Evolutionary conservation across 1,140 invertebrate species (phyloP).

Genomic region (honey bee (Apis mellifera)): Amel_HAv3.1 CM009943.2:7367001-7367500

Average conservation of each 20-base stretch:
- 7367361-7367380: too few species aligned
- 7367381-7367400: too few species aligned
- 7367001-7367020: background rate
- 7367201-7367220: constrained; percentile 5
- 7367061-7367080: constrained; percentile 3
- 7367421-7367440: too few species aligned
- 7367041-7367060: constrained; percentile 2
- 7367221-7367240: background rate
- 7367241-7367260: background rate
- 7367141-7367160: background rate
- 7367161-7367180: background rate
- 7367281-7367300: background rate
- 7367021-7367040: constrained; percentile 25
- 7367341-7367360: background rate
- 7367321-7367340: too few species aligned
- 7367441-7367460: too few species aligned
- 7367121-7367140: too few species aligned
- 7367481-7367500: background rate
- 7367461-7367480: background rate
- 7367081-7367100: background rate
- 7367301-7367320: background rate
- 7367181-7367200: constrained; percentile 7
- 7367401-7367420: too few species aligned
- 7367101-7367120: background rate
- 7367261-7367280: background rate